A percentile compares a stretch with the other conserved stretches of the same genome.
Conservation (phyloP, 53 echinoderm and acorn worm genomes). For the Temnopleurus reevesii region DNA sequence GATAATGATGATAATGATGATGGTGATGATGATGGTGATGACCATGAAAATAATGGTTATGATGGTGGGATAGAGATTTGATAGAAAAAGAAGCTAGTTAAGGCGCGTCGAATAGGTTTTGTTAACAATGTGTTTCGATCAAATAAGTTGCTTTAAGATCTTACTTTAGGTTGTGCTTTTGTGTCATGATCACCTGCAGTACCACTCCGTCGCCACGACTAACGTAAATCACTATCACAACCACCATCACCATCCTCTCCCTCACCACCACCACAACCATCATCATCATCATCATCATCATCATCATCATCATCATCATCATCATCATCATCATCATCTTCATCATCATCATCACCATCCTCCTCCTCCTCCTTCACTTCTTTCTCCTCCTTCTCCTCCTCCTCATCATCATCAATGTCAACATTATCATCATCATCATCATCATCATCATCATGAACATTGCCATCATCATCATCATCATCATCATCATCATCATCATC, state of each 20-base stretch:
- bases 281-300: conserved; percentile 39
- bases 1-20: too few species aligned
- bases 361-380: not conserved
- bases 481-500: not conserved
- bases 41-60: too few species aligned
- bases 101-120: too few species aligned
- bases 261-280: not conserved
- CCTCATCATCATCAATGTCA: not conserved
- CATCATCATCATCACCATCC: not conserved
- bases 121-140: too few species aligned
- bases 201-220: too few species aligned
- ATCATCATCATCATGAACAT: not conserved
- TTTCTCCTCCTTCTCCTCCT: not conserved
- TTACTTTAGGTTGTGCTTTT: too few species aligned
- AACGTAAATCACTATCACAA: not conserved
- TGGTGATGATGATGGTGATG: too few species aligned
- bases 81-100: too few species aligned
- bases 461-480: not conserved
- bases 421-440: not conserved
- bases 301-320: conserved; percentile 7
- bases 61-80: too few species aligned
- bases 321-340: not conserved
- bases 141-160: too few species aligned
- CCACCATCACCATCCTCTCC: not conserved
- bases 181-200: too few species aligned